Conservation (phyloP, 2,797 vertebrate species). For the Sebastolobus alascanus region DNA sequence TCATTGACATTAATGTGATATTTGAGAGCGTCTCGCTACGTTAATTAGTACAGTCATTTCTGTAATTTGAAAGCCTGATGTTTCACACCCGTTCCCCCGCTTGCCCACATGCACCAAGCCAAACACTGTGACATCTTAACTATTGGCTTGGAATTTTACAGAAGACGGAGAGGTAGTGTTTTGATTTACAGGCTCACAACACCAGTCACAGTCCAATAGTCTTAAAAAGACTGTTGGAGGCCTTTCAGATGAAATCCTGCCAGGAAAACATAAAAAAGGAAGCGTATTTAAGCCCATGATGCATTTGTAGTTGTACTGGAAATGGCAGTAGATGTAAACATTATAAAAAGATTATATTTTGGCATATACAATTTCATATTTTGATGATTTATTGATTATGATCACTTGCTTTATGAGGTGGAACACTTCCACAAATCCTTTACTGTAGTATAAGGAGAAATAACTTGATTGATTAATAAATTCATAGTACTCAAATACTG, state of each 20-base stretch:
- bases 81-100: slow-evolving; percentile 57
- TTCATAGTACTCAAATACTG: neutral
- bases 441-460: neutral
- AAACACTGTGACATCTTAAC: slow-evolving; percentile 74
- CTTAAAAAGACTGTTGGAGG: slow-evolving; percentile 32
- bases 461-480: neutral
- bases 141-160: slow-evolving; percentile 65
- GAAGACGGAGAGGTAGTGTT: slow-evolving; percentile 35
- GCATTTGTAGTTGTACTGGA: neutral
- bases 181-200: slow-evolving; percentile 36
- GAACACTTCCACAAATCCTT: neutral
- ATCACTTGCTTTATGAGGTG: neutral
- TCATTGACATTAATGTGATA: slow-evolving; percentile 84
- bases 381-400: neutral
- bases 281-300: neutral
- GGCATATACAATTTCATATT: neutral
- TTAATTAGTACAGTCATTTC: slow-evolving; percentile 76
- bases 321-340: neutral
- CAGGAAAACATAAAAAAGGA: slow-evolving; percentile 2
- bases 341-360: neutral
- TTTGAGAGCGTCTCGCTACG: slow-evolving; percentile 69
- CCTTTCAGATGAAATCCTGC: slow-evolving; percentile 25
- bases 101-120: slow-evolving; percentile 37
- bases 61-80: slow-evolving; percentile 68
- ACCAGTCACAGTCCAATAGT: slow-evolving; percentile 31